A percentile compares a stretch with the other conserved stretches of the same genome.
Conservation (phyloP, 2,797 vertebrate species). For the Parauchenoglanis ngamensis region DNA sequence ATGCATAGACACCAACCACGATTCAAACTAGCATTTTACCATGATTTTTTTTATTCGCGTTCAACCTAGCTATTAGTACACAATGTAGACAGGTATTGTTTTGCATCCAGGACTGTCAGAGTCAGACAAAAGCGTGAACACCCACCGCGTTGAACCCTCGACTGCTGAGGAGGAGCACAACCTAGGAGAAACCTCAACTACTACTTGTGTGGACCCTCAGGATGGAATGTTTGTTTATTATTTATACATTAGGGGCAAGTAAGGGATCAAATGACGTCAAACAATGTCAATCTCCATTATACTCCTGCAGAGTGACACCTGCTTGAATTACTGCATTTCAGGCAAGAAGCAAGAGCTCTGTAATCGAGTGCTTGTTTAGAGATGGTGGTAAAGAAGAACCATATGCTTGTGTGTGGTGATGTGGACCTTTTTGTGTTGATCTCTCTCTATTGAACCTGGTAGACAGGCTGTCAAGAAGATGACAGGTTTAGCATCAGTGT, state of each 20-base stretch:
- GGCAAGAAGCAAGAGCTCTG: background rate
- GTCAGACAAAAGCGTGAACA: background rate
- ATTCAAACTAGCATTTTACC: background rate
- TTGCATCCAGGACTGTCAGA: background rate
- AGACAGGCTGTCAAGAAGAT: slow-evolving; percentile 29
- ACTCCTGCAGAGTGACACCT: slow-evolving; percentile 35
- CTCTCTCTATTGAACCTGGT: slow-evolving; percentile 25
- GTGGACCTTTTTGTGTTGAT: slow-evolving; percentile 26
- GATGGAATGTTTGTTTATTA: background rate
- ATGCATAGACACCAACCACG: background rate
- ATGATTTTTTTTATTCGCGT: background rate
- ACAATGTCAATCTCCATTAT: slow-evolving; percentile 28
- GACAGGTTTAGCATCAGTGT: slow-evolving; percentile 43
- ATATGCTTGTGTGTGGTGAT: slow-evolving; percentile 25
- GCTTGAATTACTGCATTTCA: slow-evolving; percentile 10
- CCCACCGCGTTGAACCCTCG: background rate
- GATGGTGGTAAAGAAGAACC: slow-evolving; percentile 29
- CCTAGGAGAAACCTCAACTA: background rate
- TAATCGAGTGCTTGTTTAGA: slow-evolving; percentile 27
- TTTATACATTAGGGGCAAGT: background rate
- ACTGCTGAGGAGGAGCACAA: background rate
- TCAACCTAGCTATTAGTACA: slow-evolving; percentile 5
- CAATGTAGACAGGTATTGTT: background rate
- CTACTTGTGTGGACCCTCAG: slow-evolving; percentile 8
- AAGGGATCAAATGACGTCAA: slow-evolving; percentile 21